Base-by-base conservation (phyloP, 2,113 vertebrate species). In the Eulemur rufifrons region DNA sequence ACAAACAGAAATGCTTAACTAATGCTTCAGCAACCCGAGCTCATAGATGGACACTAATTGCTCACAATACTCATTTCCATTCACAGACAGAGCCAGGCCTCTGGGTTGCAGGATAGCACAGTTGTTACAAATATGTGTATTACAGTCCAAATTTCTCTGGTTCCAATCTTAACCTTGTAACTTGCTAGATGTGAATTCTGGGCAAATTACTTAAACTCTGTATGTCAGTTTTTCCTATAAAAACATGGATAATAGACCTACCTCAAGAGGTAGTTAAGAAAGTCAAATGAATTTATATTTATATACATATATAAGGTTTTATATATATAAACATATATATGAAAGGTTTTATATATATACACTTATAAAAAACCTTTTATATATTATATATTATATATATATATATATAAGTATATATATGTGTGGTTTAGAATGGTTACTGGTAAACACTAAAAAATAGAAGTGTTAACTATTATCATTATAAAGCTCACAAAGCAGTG, bases 1-100 rank as follows among this genome's bases (percentile, higher is more conserved):
- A 82, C 39, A 94, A 92, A 50, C 8, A 90, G 42, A 86, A 88
- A 64, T 37, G 63, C 25, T 71, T 59, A 27, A 37, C n/a, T 11
- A n/a, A 56, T 14, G 27, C 27, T 85, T 77, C 39, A 1, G 14
- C 56, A 52, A 34, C 59, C 66, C 78, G 42, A 20, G 29, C 34
- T 47, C 54, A 2, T 13, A 50, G 39, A 80, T 10, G 8, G 64
- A 63, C 18, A 4, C 47, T 77, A 17, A 10, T 6, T 37, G 54
- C 59, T 86, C 78, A 68, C 68, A 66, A 74, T 37, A 56, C 18
- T 56, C 17, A 23, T 29, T 45, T 32, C 66, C 5, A 1, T 21
- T 59, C 82, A 14, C 32, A 29, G 66, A 34, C 47, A 34, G 1
- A 25, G 20, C 2, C 4, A 63, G 84, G 45, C 74, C 29, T 10